A percentile compares a stretch with the other conserved stretches of the same genome.
phyloP scores from a whole-genome alignment of 1,140 invertebrate species.

The Diorhabda carinulata region DNA sequence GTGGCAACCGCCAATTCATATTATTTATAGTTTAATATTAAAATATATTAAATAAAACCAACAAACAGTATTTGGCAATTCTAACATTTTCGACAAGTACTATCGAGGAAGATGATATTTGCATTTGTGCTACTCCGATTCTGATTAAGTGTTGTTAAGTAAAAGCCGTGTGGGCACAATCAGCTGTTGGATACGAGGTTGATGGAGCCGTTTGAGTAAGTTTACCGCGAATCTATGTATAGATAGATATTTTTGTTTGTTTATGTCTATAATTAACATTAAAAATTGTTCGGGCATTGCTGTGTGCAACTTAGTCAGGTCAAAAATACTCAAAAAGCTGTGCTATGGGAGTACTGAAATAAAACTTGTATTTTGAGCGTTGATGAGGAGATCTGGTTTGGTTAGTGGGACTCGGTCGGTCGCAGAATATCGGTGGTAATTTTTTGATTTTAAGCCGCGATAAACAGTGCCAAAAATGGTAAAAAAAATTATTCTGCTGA shows the following conservation, averaged over 20 bases:
- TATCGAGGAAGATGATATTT: no score
- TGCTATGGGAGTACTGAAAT: conserved; percentile 49
- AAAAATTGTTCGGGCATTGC: conserved; percentile 48
- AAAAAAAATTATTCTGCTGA: neutral
- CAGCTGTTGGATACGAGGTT: neutral
- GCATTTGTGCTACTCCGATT: no score
- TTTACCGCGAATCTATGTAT: conserved; percentile 45
- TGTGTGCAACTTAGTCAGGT: conserved; percentile 46
- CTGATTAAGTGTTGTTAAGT: no score
- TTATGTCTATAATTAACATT: conserved; percentile 50
- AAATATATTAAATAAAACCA: no score
- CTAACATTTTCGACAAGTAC: no score
- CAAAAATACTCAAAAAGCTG: conserved; percentile 50
- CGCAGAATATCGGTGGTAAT: conserved; percentile 30
- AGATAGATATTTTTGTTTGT: conserved; percentile 49
- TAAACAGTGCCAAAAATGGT: neutral
- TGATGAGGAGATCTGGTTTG: conserved; percentile 41
- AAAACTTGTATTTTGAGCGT: conserved; percentile 49
- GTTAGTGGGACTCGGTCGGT: conserved; percentile 44
- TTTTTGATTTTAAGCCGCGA: conserved; percentile 5
- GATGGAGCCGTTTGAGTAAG: conserved; percentile 12
- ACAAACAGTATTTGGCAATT: no score
- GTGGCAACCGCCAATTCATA: no score
- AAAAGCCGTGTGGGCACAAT: neutral
- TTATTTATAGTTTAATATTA: no score